phyloP scores from a whole-genome alignment of 2,888 invertebrate species.

The Machimus atricapillus region DNA sequence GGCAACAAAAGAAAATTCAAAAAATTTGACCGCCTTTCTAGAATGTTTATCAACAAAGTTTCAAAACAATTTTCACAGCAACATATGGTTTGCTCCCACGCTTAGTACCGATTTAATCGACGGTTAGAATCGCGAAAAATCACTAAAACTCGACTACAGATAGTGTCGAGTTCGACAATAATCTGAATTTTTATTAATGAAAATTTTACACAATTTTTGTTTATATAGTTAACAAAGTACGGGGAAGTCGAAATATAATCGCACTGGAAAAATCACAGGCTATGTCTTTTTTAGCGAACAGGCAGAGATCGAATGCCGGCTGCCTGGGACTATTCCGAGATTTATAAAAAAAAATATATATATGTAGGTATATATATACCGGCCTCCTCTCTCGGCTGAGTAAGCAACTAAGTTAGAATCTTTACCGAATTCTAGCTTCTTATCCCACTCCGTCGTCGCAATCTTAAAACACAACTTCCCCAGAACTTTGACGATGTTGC shows the following conservation, averaged over 20 bases:
- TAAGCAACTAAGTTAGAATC: constrained; percentile 17
- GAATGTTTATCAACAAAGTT: constrained; percentile 23
- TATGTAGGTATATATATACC: not conserved
- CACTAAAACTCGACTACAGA: not conserved
- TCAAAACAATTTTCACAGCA: constrained; percentile 20
- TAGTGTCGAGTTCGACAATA: not conserved
- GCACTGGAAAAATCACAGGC: not conserved
- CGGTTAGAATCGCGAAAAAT: not conserved
- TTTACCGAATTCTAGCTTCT: constrained; percentile 27
- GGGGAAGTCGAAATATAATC: not conserved
- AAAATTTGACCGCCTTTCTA: not conserved
- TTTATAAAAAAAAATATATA: not conserved
- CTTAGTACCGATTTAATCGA: not conserved
- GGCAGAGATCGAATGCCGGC: constrained; percentile 3
- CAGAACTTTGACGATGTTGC: constrained; percentile 47
- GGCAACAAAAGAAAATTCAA: not conserved
- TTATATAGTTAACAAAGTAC: not conserved
- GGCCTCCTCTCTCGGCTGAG: not conserved
- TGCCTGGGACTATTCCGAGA: not conserved
- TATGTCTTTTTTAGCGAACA: not conserved
- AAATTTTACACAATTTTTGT: not conserved
- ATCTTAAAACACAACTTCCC: not conserved
- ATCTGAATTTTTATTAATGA: not conserved
- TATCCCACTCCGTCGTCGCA: not conserved
- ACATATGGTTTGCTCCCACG: constrained; percentile 19